A percentile compares a stretch with the other conserved stretches of the same genome.
These are phyloP conservation scores for Eumacrocentrus americanus DNA, from an alignment of 2,888 invertebrate genomes.

Conservation along the genomic window DNA sequence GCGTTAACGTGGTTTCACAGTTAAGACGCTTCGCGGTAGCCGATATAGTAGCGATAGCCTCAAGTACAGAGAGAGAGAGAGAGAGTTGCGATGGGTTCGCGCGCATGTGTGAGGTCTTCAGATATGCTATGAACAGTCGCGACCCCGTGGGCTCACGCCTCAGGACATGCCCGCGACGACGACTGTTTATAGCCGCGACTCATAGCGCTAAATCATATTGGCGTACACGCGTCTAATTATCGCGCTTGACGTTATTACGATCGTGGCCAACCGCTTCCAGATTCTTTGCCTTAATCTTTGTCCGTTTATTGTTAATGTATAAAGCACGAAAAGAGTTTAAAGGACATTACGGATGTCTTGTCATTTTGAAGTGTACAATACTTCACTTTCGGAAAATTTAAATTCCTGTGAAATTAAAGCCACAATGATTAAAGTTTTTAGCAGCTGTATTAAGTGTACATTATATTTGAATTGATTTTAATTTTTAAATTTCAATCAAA, in stretches of 20 bases:
- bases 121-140: no score
- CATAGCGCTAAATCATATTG: constrained; percentile 41
- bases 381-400: no score
- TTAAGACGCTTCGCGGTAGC: background rate
- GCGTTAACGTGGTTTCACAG: background rate
- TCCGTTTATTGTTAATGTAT: no score
- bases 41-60: background rate
- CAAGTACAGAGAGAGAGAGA: background rate
- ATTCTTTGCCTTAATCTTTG: constrained; percentile 18
- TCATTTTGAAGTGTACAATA: no score
- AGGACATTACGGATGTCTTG: no score
- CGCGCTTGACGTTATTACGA: constrained; percentile 28
- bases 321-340: no score
- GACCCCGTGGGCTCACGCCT: constrained; percentile 27
- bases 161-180: constrained; percentile 2
- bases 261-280: background rate
- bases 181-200: constrained; percentile 33
- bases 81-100: no score
- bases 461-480: no score
- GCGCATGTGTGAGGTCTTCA: background rate
- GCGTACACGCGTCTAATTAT: constrained; percentile 43
- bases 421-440: no score
- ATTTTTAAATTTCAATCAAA: no score
- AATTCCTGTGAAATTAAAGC: no score
- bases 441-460: no score